phyloP scores from a whole-genome alignment of 1,140 invertebrate genomes.

The Olivierus martensii region DNA sequence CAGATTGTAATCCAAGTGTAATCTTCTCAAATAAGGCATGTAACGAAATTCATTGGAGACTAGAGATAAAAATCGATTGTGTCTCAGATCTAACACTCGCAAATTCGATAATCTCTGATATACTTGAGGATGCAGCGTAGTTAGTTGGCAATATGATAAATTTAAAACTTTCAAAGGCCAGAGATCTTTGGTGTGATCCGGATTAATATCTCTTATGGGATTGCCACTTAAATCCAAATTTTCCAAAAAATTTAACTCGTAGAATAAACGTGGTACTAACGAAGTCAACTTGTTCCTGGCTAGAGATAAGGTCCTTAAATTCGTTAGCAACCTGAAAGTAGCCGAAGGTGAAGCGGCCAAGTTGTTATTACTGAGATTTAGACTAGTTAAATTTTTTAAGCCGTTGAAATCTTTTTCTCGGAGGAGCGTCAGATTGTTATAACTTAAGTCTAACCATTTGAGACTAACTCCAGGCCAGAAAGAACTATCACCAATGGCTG shows the following conservation, averaged over 20 bases:
- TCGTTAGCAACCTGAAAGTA: slow-evolving; percentile 47
- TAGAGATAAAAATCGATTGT: slow-evolving; percentile 54
- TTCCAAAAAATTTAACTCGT: slow-evolving; percentile 46
- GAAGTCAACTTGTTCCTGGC: slow-evolving; percentile 50
- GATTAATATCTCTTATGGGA: slow-evolving; percentile 53
- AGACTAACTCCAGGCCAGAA: slow-evolving; percentile 57
- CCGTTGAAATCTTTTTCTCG: slow-evolving; percentile 30
- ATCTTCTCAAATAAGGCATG: slow-evolving; percentile 37
- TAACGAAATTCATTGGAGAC: slow-evolving; percentile 30
- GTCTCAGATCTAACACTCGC: slow-evolving; percentile 27
- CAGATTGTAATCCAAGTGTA: slow-evolving; percentile 58
- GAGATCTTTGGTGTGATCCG: slow-evolving; percentile 24
- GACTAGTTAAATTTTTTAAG: slow-evolving; percentile 28
- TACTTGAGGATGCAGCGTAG: slow-evolving; percentile 16
- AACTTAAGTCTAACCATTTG: slow-evolving; percentile 49
- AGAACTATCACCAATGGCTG: slow-evolving; percentile 59
- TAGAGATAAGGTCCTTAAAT: slow-evolving; percentile 49
- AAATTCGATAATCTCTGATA: slow-evolving; percentile 23
- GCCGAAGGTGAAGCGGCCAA: slow-evolving; percentile 42
- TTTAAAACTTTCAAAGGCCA: slow-evolving; percentile 44
- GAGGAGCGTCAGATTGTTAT: slow-evolving; percentile 57
- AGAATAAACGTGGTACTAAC: slow-evolving; percentile 50
- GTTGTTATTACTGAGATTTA: slow-evolving; percentile 34
- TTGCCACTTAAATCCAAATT: slow-evolving; percentile 56
- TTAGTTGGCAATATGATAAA: slow-evolving; percentile 29